These are phyloP conservation scores for Heteromyza rotundicornis DNA, from an alignment of 2,888 invertebrate genomes.

Conservation along the genomic window DNA sequence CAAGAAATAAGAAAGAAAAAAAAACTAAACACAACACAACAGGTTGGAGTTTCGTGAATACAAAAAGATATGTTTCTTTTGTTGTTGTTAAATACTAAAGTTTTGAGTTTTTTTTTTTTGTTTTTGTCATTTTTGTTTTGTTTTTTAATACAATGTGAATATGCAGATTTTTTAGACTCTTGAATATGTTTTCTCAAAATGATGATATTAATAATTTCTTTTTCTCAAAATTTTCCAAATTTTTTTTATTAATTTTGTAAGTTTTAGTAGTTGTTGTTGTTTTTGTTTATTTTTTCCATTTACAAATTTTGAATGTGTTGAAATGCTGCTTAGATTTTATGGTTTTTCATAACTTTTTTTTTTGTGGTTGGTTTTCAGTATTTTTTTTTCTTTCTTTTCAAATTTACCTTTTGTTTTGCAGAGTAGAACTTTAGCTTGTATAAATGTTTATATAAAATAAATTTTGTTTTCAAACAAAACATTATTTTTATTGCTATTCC, in stretches of 20 bases:
- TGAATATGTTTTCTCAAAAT: too few relatives aligned
- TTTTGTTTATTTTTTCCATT: constrained; percentile 27
- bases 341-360: constrained; percentile 17
- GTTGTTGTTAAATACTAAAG: constrained; percentile 29
- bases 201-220: neutral
- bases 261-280: constrained; percentile 21
- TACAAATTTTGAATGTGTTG: constrained; percentile 21
- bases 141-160: too few relatives aligned
- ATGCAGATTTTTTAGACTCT: too few relatives aligned
- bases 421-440: constrained; percentile 16
- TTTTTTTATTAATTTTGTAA: constrained; percentile 22
- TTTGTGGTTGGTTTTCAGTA: too few relatives aligned
- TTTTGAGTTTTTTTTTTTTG: constrained; percentile 18
- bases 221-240: neutral
- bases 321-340: constrained; percentile 18
- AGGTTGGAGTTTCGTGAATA: neutral
- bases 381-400: constrained; percentile 17
- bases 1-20: neutral
- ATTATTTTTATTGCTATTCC: constrained; percentile 35
- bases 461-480: constrained; percentile 5
- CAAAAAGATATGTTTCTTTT: constrained; percentile 21
- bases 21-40: neutral
- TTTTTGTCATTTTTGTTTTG: constrained; percentile 1
- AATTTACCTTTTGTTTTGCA: constrained; percentile 20
- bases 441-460: constrained; percentile 34